A percentile compares a stretch with the other conserved stretches of the same genome.
These are phyloP conservation scores for Thalpophila matura DNA, from an alignment of 2,888 invertebrate genomes.

Conservation along the genomic window DNA sequence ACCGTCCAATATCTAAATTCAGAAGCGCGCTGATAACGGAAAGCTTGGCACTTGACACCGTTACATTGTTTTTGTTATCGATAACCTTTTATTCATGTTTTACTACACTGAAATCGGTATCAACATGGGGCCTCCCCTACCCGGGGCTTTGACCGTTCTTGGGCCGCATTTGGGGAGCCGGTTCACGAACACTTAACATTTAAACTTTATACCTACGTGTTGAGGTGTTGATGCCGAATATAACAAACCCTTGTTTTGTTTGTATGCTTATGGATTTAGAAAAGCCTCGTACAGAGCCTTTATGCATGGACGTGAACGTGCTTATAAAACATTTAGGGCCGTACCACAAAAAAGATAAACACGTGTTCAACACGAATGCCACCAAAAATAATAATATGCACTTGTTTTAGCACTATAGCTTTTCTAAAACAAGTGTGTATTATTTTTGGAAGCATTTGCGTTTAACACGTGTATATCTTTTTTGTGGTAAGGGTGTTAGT, in stretches of 20 bases:
- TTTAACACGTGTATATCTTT: no score
- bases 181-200: conserved; percentile 33
- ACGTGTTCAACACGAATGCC: no score
- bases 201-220: conserved; percentile 29
- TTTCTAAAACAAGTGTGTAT: no score
- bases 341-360: no score
- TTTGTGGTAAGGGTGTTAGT: background rate
- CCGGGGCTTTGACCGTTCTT: conserved; percentile 41
- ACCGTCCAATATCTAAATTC: conserved; percentile 23
- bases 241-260: conserved; percentile 3
- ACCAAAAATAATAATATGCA: no score
- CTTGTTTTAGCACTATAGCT: no score
- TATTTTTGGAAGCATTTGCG: no score
- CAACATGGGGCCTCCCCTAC: conserved; percentile 39
- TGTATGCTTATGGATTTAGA: background rate
- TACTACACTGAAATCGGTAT: conserved; percentile 28
- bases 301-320: background rate
- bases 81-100: conserved; percentile 57
- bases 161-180: conserved; percentile 22
- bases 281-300: background rate
- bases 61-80: conserved; percentile 48
- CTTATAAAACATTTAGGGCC: no score
- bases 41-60: conserved; percentile 50
- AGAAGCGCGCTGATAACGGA: conserved; percentile 38
- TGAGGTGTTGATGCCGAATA: conserved; percentile 10